These are phyloP conservation scores for Parelbella ahira DNA, from an alignment of 2,888 invertebrate genomes.

Conservation along the genomic window DNA sequence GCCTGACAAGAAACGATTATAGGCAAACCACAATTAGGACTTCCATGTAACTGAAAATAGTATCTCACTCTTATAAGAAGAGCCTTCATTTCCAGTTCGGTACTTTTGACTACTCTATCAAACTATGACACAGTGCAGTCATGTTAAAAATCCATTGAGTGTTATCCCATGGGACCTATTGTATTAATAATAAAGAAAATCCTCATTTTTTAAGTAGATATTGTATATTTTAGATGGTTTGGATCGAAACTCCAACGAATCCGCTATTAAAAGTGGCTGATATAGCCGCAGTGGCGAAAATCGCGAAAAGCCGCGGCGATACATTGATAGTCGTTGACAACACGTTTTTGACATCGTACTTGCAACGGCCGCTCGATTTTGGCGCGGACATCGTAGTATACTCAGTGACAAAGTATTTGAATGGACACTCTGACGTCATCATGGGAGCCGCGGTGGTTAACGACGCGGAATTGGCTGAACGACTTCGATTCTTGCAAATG, in stretches of 20 bases:
- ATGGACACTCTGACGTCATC: constrained; percentile 97
- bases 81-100: no score
- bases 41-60: no score
- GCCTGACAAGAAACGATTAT: no score
- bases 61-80: no score
- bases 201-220: no score
- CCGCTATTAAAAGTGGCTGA: constrained; percentile 95
- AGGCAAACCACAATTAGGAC: no score
- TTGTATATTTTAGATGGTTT: constrained; percentile 83
- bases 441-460: constrained; percentile 95
- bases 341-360: constrained; percentile 94
- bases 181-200: no score
- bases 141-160: no score
- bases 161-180: no score
- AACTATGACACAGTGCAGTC: no score
- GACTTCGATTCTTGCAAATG: constrained; percentile 92
- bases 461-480: constrained; percentile 84
- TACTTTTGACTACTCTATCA: no score
- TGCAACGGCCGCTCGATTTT: constrained; percentile 93
- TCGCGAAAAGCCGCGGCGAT: constrained; percentile 74
- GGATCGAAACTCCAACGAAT: constrained; percentile 98
- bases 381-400: constrained; percentile 96
- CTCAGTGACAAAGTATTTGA: constrained; percentile 98
- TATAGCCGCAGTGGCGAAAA: constrained; percentile 84
- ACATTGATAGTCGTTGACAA: constrained; percentile 93